Evolutionary conservation across 2,113 vertebrate genomes (phyloP).

Genomic region (Archocentrus centrarchus): DNA sequence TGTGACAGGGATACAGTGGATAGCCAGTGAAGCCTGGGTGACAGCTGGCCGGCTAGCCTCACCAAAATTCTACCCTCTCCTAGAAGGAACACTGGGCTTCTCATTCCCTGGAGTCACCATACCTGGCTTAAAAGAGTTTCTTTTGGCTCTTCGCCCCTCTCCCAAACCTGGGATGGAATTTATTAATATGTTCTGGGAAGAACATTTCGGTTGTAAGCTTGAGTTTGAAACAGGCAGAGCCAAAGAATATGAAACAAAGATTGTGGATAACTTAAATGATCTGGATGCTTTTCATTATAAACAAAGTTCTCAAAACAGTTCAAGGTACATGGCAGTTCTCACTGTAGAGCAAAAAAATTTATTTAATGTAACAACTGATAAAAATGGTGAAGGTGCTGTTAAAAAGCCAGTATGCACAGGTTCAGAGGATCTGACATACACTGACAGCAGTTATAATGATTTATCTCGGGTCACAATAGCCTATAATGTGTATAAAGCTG

Average conservation of each 20-base stretch:
- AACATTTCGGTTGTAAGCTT: conserved; percentile 77
- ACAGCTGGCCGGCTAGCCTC: conserved; percentile 70
- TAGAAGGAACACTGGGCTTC: conserved; percentile 80
- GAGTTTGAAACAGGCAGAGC: conserved; percentile 6
- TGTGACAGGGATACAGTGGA: conserved; percentile 79
- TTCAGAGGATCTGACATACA: conserved; percentile 68
- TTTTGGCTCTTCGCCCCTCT: conserved; percentile 73
- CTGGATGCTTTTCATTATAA: neutral
- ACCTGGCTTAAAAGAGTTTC: conserved; percentile 74
- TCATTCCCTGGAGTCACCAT: conserved; percentile 73
- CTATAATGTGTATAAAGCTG: conserved; percentile 82
- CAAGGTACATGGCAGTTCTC: neutral
- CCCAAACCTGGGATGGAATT: conserved; percentile 64
- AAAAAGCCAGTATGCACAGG: conserved; percentile 70
- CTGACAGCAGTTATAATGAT: conserved; percentile 73
- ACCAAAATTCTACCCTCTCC: conserved; percentile 61
- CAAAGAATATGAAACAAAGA: conserved; percentile 42
- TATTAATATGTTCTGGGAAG: conserved; percentile 81
- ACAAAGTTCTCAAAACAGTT: neutral
- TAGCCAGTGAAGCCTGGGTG: conserved; percentile 80
- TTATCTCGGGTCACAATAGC: conserved; percentile 77
- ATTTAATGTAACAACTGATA: neutral
- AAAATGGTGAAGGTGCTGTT: neutral
- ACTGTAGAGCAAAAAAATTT: neutral
- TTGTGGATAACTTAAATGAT: neutral